Conservation (phyloP, 2,888 invertebrate species). For the Agrotis clavis region DNA sequence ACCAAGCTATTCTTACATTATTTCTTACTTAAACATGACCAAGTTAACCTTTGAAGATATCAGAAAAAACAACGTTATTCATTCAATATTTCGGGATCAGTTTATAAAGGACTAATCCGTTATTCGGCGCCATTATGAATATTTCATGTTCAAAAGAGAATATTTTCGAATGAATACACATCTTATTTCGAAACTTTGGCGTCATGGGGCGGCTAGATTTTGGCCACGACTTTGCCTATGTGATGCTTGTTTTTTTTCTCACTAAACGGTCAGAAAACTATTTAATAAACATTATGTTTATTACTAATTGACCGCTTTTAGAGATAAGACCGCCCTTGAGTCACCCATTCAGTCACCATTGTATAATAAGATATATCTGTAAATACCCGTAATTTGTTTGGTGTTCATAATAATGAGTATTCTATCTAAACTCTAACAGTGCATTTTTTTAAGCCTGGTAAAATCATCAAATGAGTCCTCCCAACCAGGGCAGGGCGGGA, state of each 20-base stretch:
- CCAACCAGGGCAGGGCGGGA: too few relatives aligned
- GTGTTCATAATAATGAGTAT: too few relatives aligned
- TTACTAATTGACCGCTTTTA: too few relatives aligned
- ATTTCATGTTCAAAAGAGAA: slow-evolving; percentile 50
- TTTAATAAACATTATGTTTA: too few relatives aligned
- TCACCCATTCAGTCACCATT: too few relatives aligned
- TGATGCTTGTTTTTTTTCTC: neutral
- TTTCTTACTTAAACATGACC: slow-evolving; percentile 19
- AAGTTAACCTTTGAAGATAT: slow-evolving; percentile 11
- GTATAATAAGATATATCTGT: too few relatives aligned
- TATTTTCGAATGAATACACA: slow-evolving; percentile 20
- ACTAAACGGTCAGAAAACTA: too few relatives aligned
- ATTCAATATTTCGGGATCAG: slow-evolving; percentile 25
- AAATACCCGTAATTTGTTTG: too few relatives aligned
- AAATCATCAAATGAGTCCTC: too few relatives aligned
- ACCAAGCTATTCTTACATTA: slow-evolving; percentile 4
- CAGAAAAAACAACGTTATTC: slow-evolving; percentile 24
- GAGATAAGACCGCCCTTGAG: too few relatives aligned
- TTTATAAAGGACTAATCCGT: slow-evolving; percentile 30
- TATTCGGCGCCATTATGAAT: slow-evolving; percentile 49
- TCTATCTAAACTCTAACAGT: too few relatives aligned
- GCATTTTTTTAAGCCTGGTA: too few relatives aligned
- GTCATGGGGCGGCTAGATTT: neutral
- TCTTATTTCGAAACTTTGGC: slow-evolving; percentile 20
- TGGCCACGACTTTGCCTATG: neutral